phyloP scores from a whole-genome alignment of 2,113 vertebrate species.

The Arothron firmamentum region DNA sequence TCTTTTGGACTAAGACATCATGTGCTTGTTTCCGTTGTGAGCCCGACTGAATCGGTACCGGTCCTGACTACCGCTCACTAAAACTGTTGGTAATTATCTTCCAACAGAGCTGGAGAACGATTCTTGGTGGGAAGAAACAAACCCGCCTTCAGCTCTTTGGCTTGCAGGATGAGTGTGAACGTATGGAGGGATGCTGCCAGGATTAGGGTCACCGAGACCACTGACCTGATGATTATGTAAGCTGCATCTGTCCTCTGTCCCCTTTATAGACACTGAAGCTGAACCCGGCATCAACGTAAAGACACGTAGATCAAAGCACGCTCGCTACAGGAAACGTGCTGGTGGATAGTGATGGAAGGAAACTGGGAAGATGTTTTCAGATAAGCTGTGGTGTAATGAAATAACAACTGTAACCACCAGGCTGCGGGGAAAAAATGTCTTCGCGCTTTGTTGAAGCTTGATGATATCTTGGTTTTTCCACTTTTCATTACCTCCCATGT shows the following conservation, averaged over 20 bases:
- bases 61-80: conserved; percentile 6
- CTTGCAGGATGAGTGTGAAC: conserved; percentile 4
- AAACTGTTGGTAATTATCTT: conserved; percentile 40
- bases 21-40: too few species aligned
- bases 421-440: too few species aligned
- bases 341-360: conserved; percentile 1
- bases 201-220: conserved; percentile 50
- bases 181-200: conserved; percentile 31
- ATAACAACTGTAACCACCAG: too few species aligned
- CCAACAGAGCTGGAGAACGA: conserved; percentile 39
- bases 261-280: conserved; percentile 22
- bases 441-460: too few species aligned
- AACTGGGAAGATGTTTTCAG: not conserved
- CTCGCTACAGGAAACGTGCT: not conserved
- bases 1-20: too few species aligned
- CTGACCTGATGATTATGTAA: conserved; percentile 53
- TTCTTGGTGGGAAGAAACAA: conserved; percentile 17
- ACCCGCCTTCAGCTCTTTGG: conserved; percentile 12
- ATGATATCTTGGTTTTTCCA: too few species aligned
- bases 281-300: conserved; percentile 19
- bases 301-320: conserved; percentile 8
- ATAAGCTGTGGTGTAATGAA: too few species aligned
- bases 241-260: conserved; percentile 57
- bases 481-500: too few species aligned
- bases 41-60: too few species aligned